Percentiles rank a stretch among this genome's conserved stretches.
Conservation (phyloP, 2,888 invertebrate species). For the Dexiosoma caninum region DNA sequence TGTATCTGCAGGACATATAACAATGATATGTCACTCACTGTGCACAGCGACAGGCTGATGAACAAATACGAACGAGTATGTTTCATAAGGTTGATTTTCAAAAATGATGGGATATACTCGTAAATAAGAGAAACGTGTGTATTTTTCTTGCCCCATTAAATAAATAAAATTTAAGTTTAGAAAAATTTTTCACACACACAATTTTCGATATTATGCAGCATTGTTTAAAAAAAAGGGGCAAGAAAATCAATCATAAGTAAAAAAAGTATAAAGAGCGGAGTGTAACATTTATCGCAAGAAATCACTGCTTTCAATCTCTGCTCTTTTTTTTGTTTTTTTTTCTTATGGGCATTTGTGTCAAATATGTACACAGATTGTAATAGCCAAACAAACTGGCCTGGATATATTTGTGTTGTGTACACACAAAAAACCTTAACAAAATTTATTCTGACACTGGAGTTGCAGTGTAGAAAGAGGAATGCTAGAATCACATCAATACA, state of each 20-base stretch:
- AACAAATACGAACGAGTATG: background rate
- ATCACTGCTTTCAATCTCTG: background rate
- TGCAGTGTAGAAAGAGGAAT: no score
- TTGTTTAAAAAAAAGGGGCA: no score
- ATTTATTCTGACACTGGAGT: no score
- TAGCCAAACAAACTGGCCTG: constrained; percentile 36
- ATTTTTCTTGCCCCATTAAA: background rate
- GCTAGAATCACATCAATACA: no score
- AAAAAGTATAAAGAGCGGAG: no score
- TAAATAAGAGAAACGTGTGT: background rate
- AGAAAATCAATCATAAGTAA: no score
- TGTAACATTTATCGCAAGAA: background rate
- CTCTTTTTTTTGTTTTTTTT: background rate
- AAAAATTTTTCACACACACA: no score
- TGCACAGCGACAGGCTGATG: background rate
- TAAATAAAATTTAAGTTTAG: background rate
- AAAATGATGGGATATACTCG: background rate
- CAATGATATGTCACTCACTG: constrained; percentile 42
- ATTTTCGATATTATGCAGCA: no score
- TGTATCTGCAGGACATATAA: constrained; percentile 52
- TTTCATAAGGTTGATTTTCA: background rate
- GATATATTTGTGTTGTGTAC: constrained; percentile 17
- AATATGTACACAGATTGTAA: constrained; percentile 32
- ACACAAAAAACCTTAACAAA: constrained; percentile 12
- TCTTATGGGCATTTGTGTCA: background rate